Evolutionary conservation across 2,888 invertebrate genomes (phyloP).

Genomic region (Lycophotia porphyrea): DNA sequence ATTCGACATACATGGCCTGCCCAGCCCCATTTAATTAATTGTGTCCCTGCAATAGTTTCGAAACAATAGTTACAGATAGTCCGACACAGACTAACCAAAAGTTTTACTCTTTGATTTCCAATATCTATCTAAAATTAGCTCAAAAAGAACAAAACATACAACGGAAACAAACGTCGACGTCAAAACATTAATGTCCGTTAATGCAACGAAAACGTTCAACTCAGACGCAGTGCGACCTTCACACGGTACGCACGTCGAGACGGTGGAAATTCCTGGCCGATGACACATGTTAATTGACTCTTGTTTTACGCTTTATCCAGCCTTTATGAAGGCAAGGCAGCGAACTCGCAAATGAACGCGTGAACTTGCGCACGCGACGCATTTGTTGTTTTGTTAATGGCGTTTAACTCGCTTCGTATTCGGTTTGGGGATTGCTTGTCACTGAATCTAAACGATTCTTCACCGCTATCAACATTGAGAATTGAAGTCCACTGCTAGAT

Average conservation of each 20-base stretch:
- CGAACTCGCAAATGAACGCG: conserved; percentile 53
- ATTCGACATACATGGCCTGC: background rate
- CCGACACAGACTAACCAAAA: background rate
- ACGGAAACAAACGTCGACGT: conserved; percentile 58
- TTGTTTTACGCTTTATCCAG: conserved; percentile 58
- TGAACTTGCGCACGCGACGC: conserved; percentile 48
- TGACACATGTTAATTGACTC: conserved; percentile 68
- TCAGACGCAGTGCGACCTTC: conserved; percentile 65
- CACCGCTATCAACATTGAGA: background rate
- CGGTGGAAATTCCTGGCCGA: conserved; percentile 65
- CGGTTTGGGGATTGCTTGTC: background rate
- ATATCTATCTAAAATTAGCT: conserved; percentile 41
- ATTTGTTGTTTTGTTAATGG: conserved; percentile 8
- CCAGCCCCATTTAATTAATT: background rate
- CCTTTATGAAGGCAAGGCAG: conserved; percentile 58
- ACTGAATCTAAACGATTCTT: background rate
- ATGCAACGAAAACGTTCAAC: conserved; percentile 55
- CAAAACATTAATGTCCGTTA: conserved; percentile 55
- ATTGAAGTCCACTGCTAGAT: background rate
- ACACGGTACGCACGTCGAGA: conserved; percentile 58
- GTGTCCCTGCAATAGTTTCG: background rate
- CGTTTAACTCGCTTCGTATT: background rate
- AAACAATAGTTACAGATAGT: background rate
- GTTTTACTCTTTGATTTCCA: conserved; percentile 5
- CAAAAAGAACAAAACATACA: conserved; percentile 46